Conservation (phyloP, 2,888 invertebrate species). For the Xestia c-nigrum region DNA sequence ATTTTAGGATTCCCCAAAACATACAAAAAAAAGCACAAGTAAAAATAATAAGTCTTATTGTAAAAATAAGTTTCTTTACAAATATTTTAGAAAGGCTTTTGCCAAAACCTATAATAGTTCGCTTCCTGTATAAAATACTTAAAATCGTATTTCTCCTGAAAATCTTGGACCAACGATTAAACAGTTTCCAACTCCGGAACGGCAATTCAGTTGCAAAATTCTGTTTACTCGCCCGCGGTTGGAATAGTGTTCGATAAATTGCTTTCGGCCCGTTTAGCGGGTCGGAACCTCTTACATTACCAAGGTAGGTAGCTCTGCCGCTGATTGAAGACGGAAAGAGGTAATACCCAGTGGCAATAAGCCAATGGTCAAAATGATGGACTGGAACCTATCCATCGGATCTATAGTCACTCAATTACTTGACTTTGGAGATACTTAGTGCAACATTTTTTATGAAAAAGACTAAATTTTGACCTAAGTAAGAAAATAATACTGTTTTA, state of each 20-base stretch:
- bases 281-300: constrained; percentile 20
- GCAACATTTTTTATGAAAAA: too few relatives aligned
- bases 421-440: too few relatives aligned
- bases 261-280: constrained; percentile 9
- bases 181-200: constrained; percentile 16
- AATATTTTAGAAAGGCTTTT: neutral
- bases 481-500: too few relatives aligned
- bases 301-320: neutral
- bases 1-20: constrained; percentile 11
- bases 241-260: constrained; percentile 51
- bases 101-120: neutral
- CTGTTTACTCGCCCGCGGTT: constrained; percentile 50
- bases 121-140: neutral
- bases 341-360: neutral
- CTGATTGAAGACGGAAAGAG: constrained; percentile 26
- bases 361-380: neutral
- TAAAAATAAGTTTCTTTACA: neutral
- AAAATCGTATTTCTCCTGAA: neutral
- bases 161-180: constrained; percentile 19
- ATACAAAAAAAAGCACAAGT: neutral
- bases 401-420: neutral
- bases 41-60: neutral
- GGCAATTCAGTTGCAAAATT: constrained; percentile 50
- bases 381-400: neutral
- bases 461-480: too few relatives aligned